These are phyloP conservation scores for Vidua macroura DNA, from an alignment of 2,113 vertebrate genomes.

Conservation along the genomic window DNA sequence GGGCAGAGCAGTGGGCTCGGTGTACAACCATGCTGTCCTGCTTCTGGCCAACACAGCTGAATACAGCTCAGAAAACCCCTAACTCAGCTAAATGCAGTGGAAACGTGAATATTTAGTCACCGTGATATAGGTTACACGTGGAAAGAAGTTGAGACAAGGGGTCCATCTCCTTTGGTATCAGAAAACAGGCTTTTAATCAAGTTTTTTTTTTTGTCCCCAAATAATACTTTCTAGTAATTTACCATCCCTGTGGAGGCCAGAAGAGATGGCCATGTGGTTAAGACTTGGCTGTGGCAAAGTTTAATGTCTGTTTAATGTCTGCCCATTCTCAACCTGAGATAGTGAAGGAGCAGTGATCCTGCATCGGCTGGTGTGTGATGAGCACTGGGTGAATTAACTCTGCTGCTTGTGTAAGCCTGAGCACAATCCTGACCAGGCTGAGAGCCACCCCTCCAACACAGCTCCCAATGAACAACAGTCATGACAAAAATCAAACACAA, in stretches of 20 bases:
- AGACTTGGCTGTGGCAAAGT: not conserved
- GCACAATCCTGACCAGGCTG: not conserved
- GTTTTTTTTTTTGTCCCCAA: not conserved
- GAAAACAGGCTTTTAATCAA: not conserved
- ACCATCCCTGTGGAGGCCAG: fast-evolving
- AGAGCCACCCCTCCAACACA: not conserved
- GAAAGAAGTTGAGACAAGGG: not conserved
- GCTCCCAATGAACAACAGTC: not conserved
- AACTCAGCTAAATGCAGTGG: not conserved
- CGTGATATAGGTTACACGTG: not conserved
- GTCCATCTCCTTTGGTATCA: not conserved
- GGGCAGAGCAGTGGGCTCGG: not conserved
- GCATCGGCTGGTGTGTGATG: not conserved
- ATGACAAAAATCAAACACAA: not conserved
- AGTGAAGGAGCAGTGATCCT: not conserved
- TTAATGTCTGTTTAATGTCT: not conserved
- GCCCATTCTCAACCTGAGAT: not conserved
- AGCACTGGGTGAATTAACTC: not conserved
- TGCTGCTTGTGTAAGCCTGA: not conserved
- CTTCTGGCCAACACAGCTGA: not conserved
- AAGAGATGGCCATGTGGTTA: not conserved
- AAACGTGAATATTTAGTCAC: not conserved
- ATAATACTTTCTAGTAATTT: not conserved
- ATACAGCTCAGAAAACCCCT: not conserved
- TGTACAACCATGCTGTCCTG: fast-evolving